Base-by-base conservation (phyloP, 2,888 invertebrate species). In the Conops quadrifasciatus region DNA sequence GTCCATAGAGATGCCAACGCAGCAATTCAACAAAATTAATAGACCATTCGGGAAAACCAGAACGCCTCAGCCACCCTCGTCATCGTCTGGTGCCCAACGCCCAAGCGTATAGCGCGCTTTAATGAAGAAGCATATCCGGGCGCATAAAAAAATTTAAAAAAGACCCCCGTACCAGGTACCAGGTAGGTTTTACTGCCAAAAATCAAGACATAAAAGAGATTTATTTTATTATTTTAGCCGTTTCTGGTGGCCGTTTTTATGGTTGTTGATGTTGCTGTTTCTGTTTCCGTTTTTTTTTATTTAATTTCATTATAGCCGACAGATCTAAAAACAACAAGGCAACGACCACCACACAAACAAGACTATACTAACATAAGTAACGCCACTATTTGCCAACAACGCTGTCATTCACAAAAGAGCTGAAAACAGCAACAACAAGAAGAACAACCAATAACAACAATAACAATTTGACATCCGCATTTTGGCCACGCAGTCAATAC, bases 401-500 rank as follows among this genome's bases (percentile, higher is more conserved):
- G 28, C 26, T 64, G 65, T 28, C 62, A 63, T 62, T 24, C n/a
- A 51, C 63, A n/a, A 53, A 53, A 53, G 64, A 49, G 64, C 62
- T 60, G 36, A 19, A 64, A 69, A 59, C 71, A 70, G 67, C 71
- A 70, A 71, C 58, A 36, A 65, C 59, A 64, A 71, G 26, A 36
- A 70, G 24, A 58, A 28, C 72, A 71, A 70, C 63, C 63, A 73
- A 70, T 74, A 72, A 68, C 67, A 30, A 69, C 47, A 69, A 72
- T 67, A 51, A 58, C 28, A 36, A 36, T 36, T 26, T 28, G 58
- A 58, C 58, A 58, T 58, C 16, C 58, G 58, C 58, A 58, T 58
- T 58, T 49, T 65, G 30, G 49, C 30, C n/a, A 24, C 51, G 28
- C 51, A 58, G 64, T 26, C 47, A 28, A 7, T 19, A 60, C 13